Conservation (phyloP, 2,113 vertebrate species). For the Saguinus midas region DNA sequence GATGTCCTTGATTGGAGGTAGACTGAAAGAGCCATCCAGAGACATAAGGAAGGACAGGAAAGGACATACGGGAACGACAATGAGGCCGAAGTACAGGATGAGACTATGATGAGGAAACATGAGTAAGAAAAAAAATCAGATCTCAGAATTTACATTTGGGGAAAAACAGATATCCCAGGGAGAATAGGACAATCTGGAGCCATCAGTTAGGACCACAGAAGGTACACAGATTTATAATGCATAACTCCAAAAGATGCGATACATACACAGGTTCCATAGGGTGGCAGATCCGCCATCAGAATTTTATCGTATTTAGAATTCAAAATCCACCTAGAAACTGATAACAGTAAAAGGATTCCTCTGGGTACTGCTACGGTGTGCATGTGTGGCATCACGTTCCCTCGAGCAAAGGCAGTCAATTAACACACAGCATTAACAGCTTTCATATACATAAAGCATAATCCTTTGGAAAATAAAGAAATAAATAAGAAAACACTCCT, state of each 20-base stretch:
- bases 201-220: not conserved
- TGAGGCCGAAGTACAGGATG: not conserved
- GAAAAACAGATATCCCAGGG: not conserved
- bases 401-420: not conserved
- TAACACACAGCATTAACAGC: not conserved
- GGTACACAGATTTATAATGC: not conserved
- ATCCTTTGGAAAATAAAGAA: not conserved
- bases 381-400: not conserved
- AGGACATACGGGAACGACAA: not conserved
- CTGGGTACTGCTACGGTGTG: not conserved
- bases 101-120: not conserved
- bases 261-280: rapidly evolving
- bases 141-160: not conserved
- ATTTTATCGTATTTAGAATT: not conserved
- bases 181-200: not conserved
- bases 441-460: not conserved
- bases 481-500: not conserved
- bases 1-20: not conserved
- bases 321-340: not conserved
- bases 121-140: not conserved
- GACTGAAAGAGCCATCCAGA: not conserved
- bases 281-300: not conserved
- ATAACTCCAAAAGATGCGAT: not conserved
- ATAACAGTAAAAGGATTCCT: not conserved
- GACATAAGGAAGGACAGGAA: not conserved